Conservation (phyloP, 1,140 invertebrate species). For the Notospermus geniculatus region DNA sequence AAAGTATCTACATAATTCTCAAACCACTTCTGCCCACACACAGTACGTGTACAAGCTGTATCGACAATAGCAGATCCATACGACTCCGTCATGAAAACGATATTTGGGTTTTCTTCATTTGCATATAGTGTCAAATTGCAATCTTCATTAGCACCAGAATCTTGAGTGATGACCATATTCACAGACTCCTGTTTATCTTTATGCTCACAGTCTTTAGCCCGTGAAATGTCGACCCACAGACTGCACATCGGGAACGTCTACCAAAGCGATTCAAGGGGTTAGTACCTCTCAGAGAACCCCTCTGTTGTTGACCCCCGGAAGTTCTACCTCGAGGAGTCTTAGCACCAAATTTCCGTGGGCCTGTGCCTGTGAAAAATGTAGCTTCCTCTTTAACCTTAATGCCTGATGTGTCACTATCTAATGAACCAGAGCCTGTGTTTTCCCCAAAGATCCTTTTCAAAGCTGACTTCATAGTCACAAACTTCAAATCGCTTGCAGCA, state of each 20-base stretch:
- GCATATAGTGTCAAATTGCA: slow-evolving; percentile 20
- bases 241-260: not conserved
- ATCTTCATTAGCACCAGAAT: slow-evolving; percentile 8
- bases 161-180: slow-evolving; percentile 2
- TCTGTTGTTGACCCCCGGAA: not conserved
- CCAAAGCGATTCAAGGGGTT: not conserved
- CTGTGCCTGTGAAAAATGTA: too few species aligned
- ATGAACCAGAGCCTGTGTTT: not conserved
- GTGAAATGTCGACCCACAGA: slow-evolving; percentile 9
- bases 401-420: not conserved
- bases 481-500: slow-evolving; percentile 15
- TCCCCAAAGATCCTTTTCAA: slow-evolving; percentile 18
- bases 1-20: not conserved
- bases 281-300: not conserved
- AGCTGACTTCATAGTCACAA: slow-evolving; percentile 17
- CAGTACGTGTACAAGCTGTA: slow-evolving; percentile 16
- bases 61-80: slow-evolving; percentile 19
- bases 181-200: slow-evolving; percentile 10
- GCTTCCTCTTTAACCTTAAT: not conserved
- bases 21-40: slow-evolving; percentile 16
- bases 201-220: slow-evolving; percentile 11
- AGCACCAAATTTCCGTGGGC: not conserved
- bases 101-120: slow-evolving; percentile 1
- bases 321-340: not conserved
- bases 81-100: slow-evolving; percentile 22